These are phyloP conservation scores for Chaetorhynchus papuensis DNA, from an alignment of 2,113 vertebrate species.

Conservation along the genomic window DNA sequence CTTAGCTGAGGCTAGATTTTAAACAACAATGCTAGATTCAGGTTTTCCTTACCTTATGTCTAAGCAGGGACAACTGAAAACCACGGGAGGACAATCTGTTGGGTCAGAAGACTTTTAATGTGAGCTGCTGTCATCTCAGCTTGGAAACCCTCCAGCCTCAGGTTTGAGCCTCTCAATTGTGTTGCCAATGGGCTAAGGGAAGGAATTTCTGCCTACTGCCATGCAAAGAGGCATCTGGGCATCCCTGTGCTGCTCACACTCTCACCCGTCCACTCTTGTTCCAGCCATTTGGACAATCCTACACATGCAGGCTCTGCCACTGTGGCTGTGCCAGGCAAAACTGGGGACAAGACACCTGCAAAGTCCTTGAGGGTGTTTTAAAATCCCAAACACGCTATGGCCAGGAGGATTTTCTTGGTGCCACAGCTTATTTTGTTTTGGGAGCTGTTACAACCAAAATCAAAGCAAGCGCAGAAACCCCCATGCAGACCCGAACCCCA, in stretches of 20 bases:
- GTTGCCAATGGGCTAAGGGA: background rate
- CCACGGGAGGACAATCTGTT: background rate
- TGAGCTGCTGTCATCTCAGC: background rate
- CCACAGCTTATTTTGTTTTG: background rate
- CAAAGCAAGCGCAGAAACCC: background rate
- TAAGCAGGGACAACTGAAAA: background rate
- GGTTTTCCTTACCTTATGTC: background rate
- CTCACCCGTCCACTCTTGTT: background rate
- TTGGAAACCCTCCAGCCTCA: background rate
- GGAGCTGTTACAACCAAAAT: background rate
- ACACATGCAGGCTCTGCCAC: background rate
- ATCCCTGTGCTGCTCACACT: background rate
- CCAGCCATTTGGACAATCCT: background rate
- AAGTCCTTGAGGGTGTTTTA: background rate
- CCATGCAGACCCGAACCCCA: background rate
- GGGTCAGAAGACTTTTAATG: background rate
- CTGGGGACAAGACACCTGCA: background rate
- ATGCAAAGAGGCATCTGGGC: background rate
- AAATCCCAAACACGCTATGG: background rate
- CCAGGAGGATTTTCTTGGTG: background rate
- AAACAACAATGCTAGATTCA: background rate
- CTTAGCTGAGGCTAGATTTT: background rate
- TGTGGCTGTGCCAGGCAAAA: background rate
- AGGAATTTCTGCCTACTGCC: background rate
- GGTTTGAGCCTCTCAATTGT: background rate